These are phyloP conservation scores for Rhyacichthys aspro DNA, from an alignment of 2,797 vertebrate species.

Conservation along the genomic window DNA sequence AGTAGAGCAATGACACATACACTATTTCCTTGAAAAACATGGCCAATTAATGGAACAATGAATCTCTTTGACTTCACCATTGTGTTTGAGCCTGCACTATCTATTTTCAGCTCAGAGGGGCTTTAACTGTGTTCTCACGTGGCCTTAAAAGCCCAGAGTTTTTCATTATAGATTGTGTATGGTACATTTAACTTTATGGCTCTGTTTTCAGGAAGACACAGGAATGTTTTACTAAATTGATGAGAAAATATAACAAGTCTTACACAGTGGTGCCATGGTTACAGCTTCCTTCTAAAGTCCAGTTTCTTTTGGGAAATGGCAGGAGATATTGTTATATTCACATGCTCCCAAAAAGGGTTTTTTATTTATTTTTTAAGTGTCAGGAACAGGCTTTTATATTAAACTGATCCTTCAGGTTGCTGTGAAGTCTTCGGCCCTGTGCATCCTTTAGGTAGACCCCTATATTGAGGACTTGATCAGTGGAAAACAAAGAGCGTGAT, in stretches of 20 bases:
- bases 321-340: neutral
- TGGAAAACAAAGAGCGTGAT: conserved; percentile 45
- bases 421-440: conserved; percentile 19
- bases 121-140: neutral
- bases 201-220: conserved; percentile 20
- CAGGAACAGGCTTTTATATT: no score
- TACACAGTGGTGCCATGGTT: neutral
- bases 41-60: neutral
- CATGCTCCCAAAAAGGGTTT: no score
- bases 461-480: conserved; percentile 34
- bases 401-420: conserved; percentile 14
- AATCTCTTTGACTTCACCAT: neutral
- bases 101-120: neutral
- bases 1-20: conserved; percentile 1
- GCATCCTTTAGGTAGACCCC: conserved; percentile 2
- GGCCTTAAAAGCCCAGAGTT: neutral
- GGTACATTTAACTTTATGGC: conserved; percentile 45
- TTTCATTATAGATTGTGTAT: conserved; percentile 24
- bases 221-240: conserved; percentile 9
- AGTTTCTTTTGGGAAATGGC: conserved; percentile 1
- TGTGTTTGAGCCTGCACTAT: conserved; percentile 4
- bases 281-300: neutral
- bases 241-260: neutral
- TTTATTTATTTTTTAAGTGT: conserved; percentile 9
- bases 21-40: neutral